Percentiles rank a stretch among this genome's conserved stretches.
These are phyloP conservation scores for Artibeus jamaicensis DNA, from an alignment of 2,797 vertebrate genomes.

Conservation along the genomic window DNA sequence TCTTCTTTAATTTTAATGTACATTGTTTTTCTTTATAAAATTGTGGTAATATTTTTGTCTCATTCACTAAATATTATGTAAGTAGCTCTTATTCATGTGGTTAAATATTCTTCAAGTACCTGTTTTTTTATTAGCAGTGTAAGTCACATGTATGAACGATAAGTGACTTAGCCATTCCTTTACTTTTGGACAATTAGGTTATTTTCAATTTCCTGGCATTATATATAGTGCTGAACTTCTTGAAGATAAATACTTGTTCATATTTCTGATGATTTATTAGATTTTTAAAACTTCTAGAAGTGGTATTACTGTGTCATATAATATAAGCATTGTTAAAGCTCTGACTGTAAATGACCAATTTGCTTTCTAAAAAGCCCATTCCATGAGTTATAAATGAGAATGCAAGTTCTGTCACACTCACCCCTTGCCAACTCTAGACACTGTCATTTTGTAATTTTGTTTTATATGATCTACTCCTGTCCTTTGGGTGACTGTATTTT, in stretches of 20 bases:
- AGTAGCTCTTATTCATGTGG: background rate
- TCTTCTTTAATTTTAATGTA: background rate
- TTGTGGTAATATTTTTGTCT: background rate
- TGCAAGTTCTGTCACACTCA: background rate
- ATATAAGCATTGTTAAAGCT: background rate
- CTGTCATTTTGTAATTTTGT: background rate
- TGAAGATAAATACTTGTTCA: background rate
- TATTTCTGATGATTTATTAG: background rate
- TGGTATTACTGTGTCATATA: background rate
- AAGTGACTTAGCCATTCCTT: background rate
- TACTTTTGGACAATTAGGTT: background rate
- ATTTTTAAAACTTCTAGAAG: background rate
- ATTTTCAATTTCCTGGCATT: background rate
- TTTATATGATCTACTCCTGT: background rate
- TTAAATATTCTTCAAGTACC: background rate
- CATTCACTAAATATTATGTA: background rate
- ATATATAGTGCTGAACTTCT: slow-evolving; percentile 7
- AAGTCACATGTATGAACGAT: background rate
- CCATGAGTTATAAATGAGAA: background rate
- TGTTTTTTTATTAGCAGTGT: background rate
- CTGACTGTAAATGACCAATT: background rate
- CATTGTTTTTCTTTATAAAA: background rate
- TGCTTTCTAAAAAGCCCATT: background rate
- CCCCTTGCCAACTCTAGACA: background rate
- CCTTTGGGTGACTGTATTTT: background rate